phyloP scores from a whole-genome alignment of 1,140 invertebrate species.

The Hestina assimilis region DNA sequence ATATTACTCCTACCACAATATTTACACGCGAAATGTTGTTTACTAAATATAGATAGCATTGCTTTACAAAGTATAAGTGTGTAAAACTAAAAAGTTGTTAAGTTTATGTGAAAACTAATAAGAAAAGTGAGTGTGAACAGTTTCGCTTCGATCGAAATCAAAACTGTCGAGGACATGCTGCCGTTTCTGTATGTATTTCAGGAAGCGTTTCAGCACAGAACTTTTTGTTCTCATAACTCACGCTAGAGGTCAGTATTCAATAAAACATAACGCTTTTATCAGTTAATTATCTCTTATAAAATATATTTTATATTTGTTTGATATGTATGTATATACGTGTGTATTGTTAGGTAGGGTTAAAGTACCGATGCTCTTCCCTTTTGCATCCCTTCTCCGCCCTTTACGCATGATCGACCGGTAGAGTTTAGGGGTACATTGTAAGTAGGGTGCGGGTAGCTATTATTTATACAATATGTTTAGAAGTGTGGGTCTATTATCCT shows the following conservation, averaged over 20 bases:
- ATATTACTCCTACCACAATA: conserved; percentile 72
- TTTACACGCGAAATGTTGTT: conserved; percentile 67
- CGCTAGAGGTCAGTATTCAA: conserved; percentile 75
- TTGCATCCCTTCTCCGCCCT: conserved; percentile 76
- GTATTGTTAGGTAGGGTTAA: conserved; percentile 43
- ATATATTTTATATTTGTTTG: not conserved
- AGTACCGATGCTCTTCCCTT: conserved; percentile 67
- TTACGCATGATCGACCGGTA: conserved; percentile 76
- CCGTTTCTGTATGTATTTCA: conserved; percentile 69
- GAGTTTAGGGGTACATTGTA: conserved; percentile 65
- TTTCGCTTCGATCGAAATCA: conserved; percentile 67
- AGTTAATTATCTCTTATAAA: conserved; percentile 12
- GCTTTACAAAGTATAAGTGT: conserved; percentile 43
- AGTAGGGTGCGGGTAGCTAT: conserved; percentile 59
- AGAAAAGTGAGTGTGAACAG: conserved; percentile 45
- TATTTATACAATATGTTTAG: conserved; percentile 17
- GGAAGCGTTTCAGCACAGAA: conserved; percentile 74
- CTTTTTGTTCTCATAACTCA: conserved; percentile 73
- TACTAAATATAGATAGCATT: conserved; percentile 43
- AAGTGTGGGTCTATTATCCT: not conserved
- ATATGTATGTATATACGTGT: conserved; percentile 3
- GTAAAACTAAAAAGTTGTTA: conserved; percentile 45
- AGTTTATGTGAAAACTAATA: conserved; percentile 54
- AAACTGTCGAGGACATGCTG: conserved; percentile 60
- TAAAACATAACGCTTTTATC: conserved; percentile 19